Evolutionary conservation across 2,888 invertebrate species (phyloP), one percentile per base, ranked within the genome.

Genomic region (Anodontia alba): DNA sequence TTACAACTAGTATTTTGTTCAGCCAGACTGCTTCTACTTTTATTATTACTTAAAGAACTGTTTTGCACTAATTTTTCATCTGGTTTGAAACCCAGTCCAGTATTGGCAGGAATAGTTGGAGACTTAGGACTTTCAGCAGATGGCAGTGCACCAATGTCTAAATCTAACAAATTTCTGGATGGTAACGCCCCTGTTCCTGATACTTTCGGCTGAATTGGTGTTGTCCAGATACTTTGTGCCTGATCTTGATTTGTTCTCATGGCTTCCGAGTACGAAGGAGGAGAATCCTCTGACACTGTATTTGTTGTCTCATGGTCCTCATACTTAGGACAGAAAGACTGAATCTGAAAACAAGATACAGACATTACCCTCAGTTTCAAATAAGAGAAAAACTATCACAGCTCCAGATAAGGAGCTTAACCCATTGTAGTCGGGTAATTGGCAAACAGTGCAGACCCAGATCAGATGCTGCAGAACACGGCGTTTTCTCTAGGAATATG

Each of bases 221-320:
- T 89, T 46, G 89, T 89, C 89, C 89, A 89, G 12, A 89, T 87
- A 74, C 86, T 89, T 36, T n/a, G 68, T 26, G 76, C 73, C 54
- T 68, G 46, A 26, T 73, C 73, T 12, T 76, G 42, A 23, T 78
- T 82, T 10, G 90, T 87, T 69, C 89, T 87, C 62, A 92, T 90
- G n/a, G 91, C 92, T 77, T 92, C 92, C 3, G 92, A 89, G 82
- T 92, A 92, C 0, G 92, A 90, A 7, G 92, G 92, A 8, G 92
- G 92, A 8, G 91, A 92, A 74, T 92, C 92, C 69, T 90, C 90
- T 8, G 79, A 70, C 10, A 54, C 67, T 31, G 69, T 69, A 8
- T 20, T 76, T 1, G 75, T 33, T 42, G 71, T 73, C 49, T 42
- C 36, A 26, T 81, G 74, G 26, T 78, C 81, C 51, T 78, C 72